Conservation (phyloP, 2,113 vertebrate genomes). For the Ciconia stormi region DNA sequence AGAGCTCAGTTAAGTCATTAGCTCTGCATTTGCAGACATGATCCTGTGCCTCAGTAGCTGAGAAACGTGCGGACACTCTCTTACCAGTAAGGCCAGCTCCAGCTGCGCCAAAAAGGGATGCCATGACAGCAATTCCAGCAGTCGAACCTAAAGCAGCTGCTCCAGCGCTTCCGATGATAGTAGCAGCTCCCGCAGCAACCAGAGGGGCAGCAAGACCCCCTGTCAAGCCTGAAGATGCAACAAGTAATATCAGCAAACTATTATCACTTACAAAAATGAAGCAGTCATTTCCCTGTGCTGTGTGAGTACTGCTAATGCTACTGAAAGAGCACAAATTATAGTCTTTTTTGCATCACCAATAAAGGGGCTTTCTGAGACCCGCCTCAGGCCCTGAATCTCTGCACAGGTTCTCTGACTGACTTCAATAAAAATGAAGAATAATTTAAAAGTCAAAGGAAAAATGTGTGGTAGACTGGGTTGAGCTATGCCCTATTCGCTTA, state of each 20-base stretch:
- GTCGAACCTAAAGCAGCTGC: slow-evolving; percentile 89
- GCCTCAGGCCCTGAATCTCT: neutral
- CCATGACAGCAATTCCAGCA: slow-evolving; percentile 92
- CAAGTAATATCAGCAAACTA: neutral
- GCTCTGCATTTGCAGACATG: neutral
- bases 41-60: neutral
- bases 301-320: neutral
- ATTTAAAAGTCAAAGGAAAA: neutral
- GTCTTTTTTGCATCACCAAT: neutral
- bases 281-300: neutral
- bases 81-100: slow-evolving; percentile 93
- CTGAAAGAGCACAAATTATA: neutral
- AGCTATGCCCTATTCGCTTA: neutral
- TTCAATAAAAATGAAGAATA: neutral
- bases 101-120: slow-evolving; percentile 92
- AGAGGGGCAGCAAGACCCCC: slow-evolving; percentile 94
- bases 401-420: neutral
- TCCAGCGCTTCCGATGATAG: slow-evolving; percentile 89
- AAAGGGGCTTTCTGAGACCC: neutral
- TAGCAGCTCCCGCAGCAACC: slow-evolving; percentile 87
- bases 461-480: neutral
- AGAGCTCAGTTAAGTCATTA: neutral
- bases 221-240: slow-evolving; percentile 82
- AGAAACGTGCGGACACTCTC: neutral
- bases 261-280: neutral